Evolutionary conservation across 1,140 invertebrate species (phyloP).

Genomic region (Palaemon carinicauda): DNA sequence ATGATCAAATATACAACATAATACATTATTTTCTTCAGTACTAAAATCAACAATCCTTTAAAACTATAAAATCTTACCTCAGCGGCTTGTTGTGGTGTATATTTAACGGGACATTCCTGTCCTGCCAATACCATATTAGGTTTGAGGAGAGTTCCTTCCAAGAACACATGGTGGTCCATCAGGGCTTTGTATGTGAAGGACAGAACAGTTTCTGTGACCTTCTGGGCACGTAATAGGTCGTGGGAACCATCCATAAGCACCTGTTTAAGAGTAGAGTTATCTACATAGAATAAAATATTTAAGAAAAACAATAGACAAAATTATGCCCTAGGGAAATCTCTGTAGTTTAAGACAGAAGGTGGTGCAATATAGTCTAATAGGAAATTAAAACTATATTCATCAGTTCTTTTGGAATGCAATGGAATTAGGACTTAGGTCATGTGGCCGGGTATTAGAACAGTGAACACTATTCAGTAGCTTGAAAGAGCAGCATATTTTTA

Average conservation of each 20-base stretch:
- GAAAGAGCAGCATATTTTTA: too few species aligned
- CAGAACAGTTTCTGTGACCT: slow-evolving; percentile 95
- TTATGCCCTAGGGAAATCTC: too few species aligned
- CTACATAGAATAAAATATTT: too few species aligned
- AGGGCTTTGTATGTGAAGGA: slow-evolving; percentile 97
- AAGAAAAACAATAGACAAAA: too few species aligned
- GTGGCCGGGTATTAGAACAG: too few species aligned
- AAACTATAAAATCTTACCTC: slow-evolving; percentile 7
- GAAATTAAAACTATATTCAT: too few species aligned
- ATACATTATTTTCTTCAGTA: background rate
- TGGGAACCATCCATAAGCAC: slow-evolving; percentile 89
- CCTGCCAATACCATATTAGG: slow-evolving; percentile 98
- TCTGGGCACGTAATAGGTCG: slow-evolving; percentile 89
- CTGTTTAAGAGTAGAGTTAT: too few species aligned
- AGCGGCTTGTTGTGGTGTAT: slow-evolving; percentile 77
- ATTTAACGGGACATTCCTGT: slow-evolving; percentile 79
- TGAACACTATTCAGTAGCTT: too few species aligned
- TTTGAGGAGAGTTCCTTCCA: slow-evolving; percentile 97
- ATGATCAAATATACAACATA: background rate
- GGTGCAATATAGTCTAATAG: too few species aligned
- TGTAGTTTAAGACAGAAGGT: too few species aligned
- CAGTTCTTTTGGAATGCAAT: too few species aligned
- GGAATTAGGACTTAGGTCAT: too few species aligned
- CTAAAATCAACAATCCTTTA: background rate
- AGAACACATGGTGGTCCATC: slow-evolving; percentile 94